Evolutionary conservation across 2,797 vertebrate genomes (phyloP).

Genomic region (Delichon dasypus): DNA sequence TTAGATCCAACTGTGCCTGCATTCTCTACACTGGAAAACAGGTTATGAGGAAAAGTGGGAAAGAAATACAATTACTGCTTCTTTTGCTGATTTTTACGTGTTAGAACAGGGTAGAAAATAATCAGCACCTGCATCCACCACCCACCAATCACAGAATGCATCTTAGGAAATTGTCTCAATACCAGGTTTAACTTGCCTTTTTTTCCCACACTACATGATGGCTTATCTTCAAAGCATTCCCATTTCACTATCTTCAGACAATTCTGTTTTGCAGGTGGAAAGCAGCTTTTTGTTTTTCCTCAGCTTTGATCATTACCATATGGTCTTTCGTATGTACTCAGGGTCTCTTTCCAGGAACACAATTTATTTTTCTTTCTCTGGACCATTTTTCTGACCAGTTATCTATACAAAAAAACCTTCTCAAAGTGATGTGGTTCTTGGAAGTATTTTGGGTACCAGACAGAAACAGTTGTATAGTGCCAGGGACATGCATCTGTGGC

Average conservation of each 20-base stretch:
- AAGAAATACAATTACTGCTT: constrained; percentile 6
- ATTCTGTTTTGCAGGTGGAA: constrained; percentile 59
- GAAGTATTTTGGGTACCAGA: constrained; percentile 15
- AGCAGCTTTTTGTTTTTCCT: constrained; percentile 50
- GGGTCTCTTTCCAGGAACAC: not conserved
- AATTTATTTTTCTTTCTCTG: not conserved
- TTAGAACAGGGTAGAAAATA: constrained; percentile 43
- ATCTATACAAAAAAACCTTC: not conserved
- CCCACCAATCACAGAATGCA: constrained; percentile 37
- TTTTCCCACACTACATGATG: constrained; percentile 58
- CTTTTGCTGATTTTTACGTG: constrained; percentile 32
- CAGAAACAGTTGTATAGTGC: constrained; percentile 8
- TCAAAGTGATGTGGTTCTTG: constrained; percentile 1
- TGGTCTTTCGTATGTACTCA: constrained; percentile 14
- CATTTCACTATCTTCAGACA: constrained; percentile 63
- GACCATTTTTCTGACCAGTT: constrained; percentile 25
- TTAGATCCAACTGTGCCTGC: not conserved
- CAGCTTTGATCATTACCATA: constrained; percentile 52
- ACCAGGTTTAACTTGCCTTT: constrained; percentile 35
- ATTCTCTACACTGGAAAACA: not conserved
- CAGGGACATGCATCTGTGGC: not conserved
- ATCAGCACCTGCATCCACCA: constrained; percentile 45
- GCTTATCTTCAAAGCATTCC: constrained; percentile 70
- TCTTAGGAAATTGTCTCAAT: constrained; percentile 47
- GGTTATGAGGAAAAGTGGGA: not conserved